Evolutionary conservation across 1,140 invertebrate genomes (phyloP).

Genomic region (honey bee (Apis mellifera)): Amel_HAv3.1 CM009934.2:3739001-3739500

Average conservation of each 20-base stretch:
- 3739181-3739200: slow-evolving; percentile 56
- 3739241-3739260: slow-evolving; percentile 80
- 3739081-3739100: slow-evolving; percentile 26
- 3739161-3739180: slow-evolving; percentile 74
- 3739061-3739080: slow-evolving; percentile 68
- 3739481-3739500: neutral
- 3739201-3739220: slow-evolving; percentile 72
- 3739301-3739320: slow-evolving; percentile 67
- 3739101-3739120: neutral
- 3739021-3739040: slow-evolving; percentile 23
- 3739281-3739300: slow-evolving; percentile 68
- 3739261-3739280: slow-evolving; percentile 79
- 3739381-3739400: slow-evolving; percentile 6
- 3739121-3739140: neutral
- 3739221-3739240: slow-evolving; percentile 77
- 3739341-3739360: slow-evolving; percentile 55
- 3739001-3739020: no score
- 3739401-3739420: neutral
- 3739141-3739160: neutral
- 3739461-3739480: slow-evolving; percentile 32
- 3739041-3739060: slow-evolving; percentile 37
- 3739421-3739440: neutral
- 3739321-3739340: slow-evolving; percentile 68
- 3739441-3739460: slow-evolving; percentile 16
- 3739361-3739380: slow-evolving; percentile 59